Base-by-base conservation (phyloP, 2,113 vertebrate species). In the Rhegmatorhina hoffmannsi region DNA sequence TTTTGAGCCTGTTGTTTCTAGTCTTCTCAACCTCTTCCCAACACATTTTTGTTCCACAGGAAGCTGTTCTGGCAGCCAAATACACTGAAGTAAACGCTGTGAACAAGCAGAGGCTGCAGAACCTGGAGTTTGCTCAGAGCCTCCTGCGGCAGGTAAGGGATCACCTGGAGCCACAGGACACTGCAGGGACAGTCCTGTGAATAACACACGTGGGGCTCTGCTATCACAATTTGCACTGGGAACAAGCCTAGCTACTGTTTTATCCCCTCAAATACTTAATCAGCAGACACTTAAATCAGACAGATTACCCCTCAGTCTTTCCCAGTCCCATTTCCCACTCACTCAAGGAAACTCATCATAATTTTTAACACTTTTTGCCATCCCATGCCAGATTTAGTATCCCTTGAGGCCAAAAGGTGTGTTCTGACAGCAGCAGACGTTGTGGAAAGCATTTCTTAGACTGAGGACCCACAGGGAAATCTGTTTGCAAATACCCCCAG, bases 61-160 rank as follows among this genome's bases (percentile, higher is more conserved):
- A 99, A 98, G 98, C 98, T 40, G 96, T 98, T 62, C 98, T 99
- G 78, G 98, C 98, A 86, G 98, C 99, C 36, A 99, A 98, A 93
- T 99, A 99, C 87, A 99, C 99, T 0, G 99, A 99, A 92, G 99
- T 99, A 17, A 99, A 98, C 0, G 99, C 99, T 31, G 96, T 99
- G 64, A 99, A 99, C 94, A 99, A 96, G 59, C 99, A 99, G 96
- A 98, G 97, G 93, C 92, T 99, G 72, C 98, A 98, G 96, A 99
- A 99, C 78, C 97, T 99, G 85, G 99, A 99, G 95, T 99, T 99
- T 11, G 98, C 99, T 4, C 98, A 99, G 84, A 97, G 96, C 93
- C 98, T 99, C 82, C 98, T 99, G 77, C 98, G 97, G 89, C 99
- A 99, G 99, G 99, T 99, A 95, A 98, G 46, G 5, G 7, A 44